Percentiles rank a stretch among this genome's conserved stretches.
These are phyloP conservation scores for Mylabris phalerata DNA, from an alignment of 1,140 invertebrate species.

Conservation along the genomic window DNA sequence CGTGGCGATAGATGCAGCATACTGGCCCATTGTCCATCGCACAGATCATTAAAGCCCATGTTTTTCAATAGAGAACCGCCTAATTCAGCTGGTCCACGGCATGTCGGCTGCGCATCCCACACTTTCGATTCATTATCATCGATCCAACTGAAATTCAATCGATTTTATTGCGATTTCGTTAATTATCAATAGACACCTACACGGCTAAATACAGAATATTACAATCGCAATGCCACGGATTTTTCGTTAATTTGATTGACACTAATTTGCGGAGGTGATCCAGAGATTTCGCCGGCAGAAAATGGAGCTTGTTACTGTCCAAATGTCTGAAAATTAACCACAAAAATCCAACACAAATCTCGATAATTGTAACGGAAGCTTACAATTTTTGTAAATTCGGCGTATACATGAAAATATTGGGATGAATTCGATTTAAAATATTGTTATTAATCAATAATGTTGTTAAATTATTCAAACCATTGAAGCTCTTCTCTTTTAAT, in stretches of 20 bases:
- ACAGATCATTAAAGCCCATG: slow-evolving; percentile 72
- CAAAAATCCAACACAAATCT: neutral
- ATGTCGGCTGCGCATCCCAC: slow-evolving; percentile 67
- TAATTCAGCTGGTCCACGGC: slow-evolving; percentile 65
- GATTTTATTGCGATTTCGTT: neutral
- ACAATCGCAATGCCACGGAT: slow-evolving; percentile 85
- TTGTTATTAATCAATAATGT: slow-evolving; percentile 39
- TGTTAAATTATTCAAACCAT: slow-evolving; percentile 36
- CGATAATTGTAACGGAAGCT: neutral
- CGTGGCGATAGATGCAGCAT: slow-evolving; percentile 68
- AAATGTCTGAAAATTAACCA: slow-evolving; percentile 56
- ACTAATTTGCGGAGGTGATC: slow-evolving; percentile 59
- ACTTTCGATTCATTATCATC: slow-evolving; percentile 59
- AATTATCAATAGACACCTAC: slow-evolving; percentile 44
- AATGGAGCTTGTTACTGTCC: slow-evolving; percentile 71
- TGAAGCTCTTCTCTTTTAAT: slow-evolving; percentile 31
- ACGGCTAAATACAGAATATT: slow-evolving; percentile 64
- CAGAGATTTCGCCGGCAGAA: slow-evolving; percentile 60
- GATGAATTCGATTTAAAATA: slow-evolving; percentile 32
- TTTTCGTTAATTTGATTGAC: slow-evolving; percentile 69
- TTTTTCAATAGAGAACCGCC: slow-evolving; percentile 60
- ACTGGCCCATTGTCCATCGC: slow-evolving; percentile 77
- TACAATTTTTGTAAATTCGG: slow-evolving; percentile 39
- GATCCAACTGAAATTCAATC: slow-evolving; percentile 53
- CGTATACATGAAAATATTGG: slow-evolving; percentile 31